A percentile compares a stretch with the other conserved stretches of the same genome.
Conservation (phyloP, 1,140 invertebrate genomes). For the Drosophila orena region DNA sequence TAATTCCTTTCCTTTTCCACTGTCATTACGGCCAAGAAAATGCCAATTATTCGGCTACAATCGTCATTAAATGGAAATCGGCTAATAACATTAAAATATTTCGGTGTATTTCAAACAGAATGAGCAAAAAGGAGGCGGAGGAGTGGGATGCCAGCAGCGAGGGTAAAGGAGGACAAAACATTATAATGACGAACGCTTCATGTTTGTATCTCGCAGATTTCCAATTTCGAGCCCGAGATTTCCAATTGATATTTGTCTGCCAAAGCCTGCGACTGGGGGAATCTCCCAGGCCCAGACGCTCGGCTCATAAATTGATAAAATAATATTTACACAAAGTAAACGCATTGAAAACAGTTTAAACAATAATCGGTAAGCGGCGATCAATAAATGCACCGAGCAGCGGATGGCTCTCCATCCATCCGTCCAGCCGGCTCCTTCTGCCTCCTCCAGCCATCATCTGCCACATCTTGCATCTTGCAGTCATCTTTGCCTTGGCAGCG, state of each 20-base stretch:
- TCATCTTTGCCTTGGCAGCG: conserved; percentile 34
- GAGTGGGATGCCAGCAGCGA: conserved; percentile 3
- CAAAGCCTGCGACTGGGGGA: conserved; percentile 49
- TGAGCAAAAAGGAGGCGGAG: not conserved
- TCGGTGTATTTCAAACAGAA: conserved; percentile 58
- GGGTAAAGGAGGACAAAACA: conserved; percentile 31
- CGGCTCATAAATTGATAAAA: conserved; percentile 80
- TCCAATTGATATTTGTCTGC: conserved; percentile 81
- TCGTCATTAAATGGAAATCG: conserved; percentile 64
- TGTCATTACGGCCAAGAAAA: conserved; percentile 28
- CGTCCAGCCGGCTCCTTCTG: conserved; percentile 13
- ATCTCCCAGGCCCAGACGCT: conserved; percentile 51
- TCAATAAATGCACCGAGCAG: conserved; percentile 68
- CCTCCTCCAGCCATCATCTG: too few relatives aligned
- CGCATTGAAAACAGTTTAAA: conserved; percentile 84
- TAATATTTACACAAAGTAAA: conserved; percentile 81
- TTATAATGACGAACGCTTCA: conserved; percentile 58
- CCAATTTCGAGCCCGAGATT: conserved; percentile 67
- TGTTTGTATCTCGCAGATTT: conserved; percentile 73
- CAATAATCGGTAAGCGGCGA: conserved; percentile 79
- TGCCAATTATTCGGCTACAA: conserved; percentile 41
- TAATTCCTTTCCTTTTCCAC: conserved; percentile 30
- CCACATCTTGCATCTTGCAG: conserved; percentile 10
- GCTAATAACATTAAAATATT: conserved; percentile 76
- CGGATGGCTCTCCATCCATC: conserved; percentile 33